A percentile compares a stretch with the other conserved stretches of the same genome.
phyloP scores from a whole-genome alignment of 2,888 invertebrate genomes.

The Dynastes tityus region DNA sequence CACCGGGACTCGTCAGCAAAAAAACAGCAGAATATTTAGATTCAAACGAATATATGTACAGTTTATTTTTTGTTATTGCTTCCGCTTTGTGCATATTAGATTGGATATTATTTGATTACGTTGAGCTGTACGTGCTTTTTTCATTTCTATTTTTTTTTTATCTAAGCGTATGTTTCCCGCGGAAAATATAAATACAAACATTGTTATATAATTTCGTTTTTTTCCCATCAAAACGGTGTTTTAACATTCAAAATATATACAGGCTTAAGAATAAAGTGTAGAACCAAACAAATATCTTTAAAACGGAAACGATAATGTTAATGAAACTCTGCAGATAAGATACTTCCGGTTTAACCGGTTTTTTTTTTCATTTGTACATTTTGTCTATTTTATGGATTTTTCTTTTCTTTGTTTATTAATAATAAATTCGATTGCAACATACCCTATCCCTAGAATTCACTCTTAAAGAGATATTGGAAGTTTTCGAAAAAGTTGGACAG shows the following conservation, averaged over 20 bases:
- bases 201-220: background rate
- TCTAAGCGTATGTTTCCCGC: conserved; percentile 62
- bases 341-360: no score
- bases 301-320: no score
- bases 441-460: no score
- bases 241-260: conserved; percentile 57
- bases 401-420: no score
- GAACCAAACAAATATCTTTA: no score
- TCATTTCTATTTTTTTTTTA: background rate
- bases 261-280: no score
- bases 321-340: no score
- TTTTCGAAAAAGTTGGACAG: no score
- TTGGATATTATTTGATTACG: background rate
- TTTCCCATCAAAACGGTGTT: conserved; percentile 58
- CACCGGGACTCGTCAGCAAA: conserved; percentile 54
- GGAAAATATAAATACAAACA: conserved; percentile 39
- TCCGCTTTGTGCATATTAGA: background rate
- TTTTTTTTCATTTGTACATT: no score
- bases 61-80: background rate
- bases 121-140: background rate
- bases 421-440: no score
- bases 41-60: background rate
- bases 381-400: no score
- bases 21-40: background rate
- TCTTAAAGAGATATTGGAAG: no score